These are phyloP conservation scores for Mesorhabditis sp. DNA, from an alignment of 2,888 invertebrate species.

Conservation along the genomic window DNA sequence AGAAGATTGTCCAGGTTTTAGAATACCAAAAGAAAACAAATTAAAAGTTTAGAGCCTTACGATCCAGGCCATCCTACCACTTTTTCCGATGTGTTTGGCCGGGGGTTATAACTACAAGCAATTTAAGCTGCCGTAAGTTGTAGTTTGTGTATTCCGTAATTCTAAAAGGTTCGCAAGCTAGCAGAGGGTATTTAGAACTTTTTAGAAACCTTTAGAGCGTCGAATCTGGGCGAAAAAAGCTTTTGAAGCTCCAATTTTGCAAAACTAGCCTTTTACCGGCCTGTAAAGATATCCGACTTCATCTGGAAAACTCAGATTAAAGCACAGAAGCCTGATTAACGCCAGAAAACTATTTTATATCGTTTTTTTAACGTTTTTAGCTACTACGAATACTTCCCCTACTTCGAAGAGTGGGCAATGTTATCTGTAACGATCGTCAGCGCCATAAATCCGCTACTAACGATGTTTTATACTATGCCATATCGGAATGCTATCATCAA, in stretches of 20 bases:
- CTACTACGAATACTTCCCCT: constrained; percentile 1
- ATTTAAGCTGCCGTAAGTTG: not conserved
- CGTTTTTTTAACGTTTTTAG: not conserved
- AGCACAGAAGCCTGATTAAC: no score
- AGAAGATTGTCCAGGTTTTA: not conserved
- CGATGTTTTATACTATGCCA: constrained; percentile 1
- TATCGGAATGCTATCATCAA: not conserved
- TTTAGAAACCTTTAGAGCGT: no score
- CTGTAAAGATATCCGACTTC: no score
- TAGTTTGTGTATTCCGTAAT: no score
- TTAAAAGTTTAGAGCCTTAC: not conserved
- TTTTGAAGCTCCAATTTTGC: no score
- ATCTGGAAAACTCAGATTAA: no score
- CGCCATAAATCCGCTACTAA: not conserved
- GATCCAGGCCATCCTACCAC: not conserved
- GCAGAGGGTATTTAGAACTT: no score
- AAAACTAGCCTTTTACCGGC: no score
- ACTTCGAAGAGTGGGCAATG: constrained; percentile 1
- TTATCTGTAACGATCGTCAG: not conserved
- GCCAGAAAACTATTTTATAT: no score
- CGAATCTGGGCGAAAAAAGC: no score
- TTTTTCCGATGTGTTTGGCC: not conserved
- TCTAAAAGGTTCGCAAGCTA: no score
- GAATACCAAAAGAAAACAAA: not conserved
- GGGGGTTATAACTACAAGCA: not conserved